Conservation (phyloP, 2,113 vertebrate genomes). For the Dendropsophus ebraccatus region DNA sequence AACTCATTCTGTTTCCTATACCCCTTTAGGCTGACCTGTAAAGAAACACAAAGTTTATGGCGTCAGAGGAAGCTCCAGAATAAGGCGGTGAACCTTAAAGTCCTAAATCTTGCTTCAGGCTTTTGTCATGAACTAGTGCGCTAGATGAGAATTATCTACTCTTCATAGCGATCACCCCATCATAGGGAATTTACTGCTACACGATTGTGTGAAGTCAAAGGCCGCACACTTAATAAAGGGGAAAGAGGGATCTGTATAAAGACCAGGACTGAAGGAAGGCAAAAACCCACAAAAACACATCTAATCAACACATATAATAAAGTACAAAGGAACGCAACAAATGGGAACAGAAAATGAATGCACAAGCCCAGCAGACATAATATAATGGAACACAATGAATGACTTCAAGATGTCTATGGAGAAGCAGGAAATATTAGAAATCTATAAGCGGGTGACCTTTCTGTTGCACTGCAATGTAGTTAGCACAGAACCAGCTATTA, state of each 20-base stretch:
- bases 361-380: neutral
- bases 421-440: constrained; percentile 56
- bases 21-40: constrained; percentile 74
- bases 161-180: neutral
- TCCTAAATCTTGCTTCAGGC: neutral
- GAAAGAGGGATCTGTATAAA: too few relatives aligned
- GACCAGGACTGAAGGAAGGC: neutral
- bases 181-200: neutral
- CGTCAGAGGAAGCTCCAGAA: neutral
- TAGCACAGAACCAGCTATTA: constrained; percentile 49
- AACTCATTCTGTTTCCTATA: constrained; percentile 76
- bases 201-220: neutral
- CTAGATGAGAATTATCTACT: neutral
- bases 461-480: constrained; percentile 50
- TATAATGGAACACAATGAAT: constrained; percentile 39
- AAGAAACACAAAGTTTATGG: neutral
- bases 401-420: constrained; percentile 43
- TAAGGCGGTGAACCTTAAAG: too few relatives aligned
- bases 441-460: constrained; percentile 51
- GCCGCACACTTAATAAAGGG: neutral
- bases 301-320: neutral
- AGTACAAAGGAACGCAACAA: neutral
- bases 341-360: constrained; percentile 32
- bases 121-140: neutral
- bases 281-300: neutral